Evolutionary conservation across 2,888 invertebrate genomes (phyloP), one percentile per base, ranked within the genome.

Genomic region (Tipula helvola): DNA sequence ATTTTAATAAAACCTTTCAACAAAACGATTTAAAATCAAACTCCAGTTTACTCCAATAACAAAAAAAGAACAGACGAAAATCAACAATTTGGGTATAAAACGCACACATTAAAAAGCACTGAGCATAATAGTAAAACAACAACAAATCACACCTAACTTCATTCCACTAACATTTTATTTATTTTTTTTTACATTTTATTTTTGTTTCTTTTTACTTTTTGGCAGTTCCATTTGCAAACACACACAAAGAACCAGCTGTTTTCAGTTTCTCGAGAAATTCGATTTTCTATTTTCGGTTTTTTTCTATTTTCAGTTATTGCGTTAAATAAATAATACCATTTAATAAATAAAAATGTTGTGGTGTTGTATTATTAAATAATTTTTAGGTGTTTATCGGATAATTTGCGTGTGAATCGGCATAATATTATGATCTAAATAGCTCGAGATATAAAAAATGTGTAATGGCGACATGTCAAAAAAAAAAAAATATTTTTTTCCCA

Each of bases 381-480:
- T 71, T 28, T 71, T 28, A 2, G 28, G 71, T 71, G 71, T 71
- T 28, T 28, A 28, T 28, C 71, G 71, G 28, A 10, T 71, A 28
- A 52, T 71, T 71, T 71, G 10, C 28, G 71, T 71, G 28, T 71
- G 28, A 52, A 71, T 28, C 28, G 10, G 28, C 28, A 28, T 2
- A 71, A 71, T 71, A 71, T 28, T 28, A 28, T 28, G 28, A 28
- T 71, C 71, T 71, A 16, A 71, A 71, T 28, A 71, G 10, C 18
- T 71, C 71, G 71, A 71, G 16, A 36, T 39, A 39, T 39, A n/a
- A 84, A 84, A 84, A 84, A 39, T 39, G 36, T 84, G 41, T 84
- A 84, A 84, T 84, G 84, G 84, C 84, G 84, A 84, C 41, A 39
- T 84, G 84, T 84, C 84, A 84, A 84, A 28, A 28, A 28, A 28